Evolutionary conservation across 2,797 vertebrate genomes (phyloP).

Genomic region (Chelonia mydas): DNA sequence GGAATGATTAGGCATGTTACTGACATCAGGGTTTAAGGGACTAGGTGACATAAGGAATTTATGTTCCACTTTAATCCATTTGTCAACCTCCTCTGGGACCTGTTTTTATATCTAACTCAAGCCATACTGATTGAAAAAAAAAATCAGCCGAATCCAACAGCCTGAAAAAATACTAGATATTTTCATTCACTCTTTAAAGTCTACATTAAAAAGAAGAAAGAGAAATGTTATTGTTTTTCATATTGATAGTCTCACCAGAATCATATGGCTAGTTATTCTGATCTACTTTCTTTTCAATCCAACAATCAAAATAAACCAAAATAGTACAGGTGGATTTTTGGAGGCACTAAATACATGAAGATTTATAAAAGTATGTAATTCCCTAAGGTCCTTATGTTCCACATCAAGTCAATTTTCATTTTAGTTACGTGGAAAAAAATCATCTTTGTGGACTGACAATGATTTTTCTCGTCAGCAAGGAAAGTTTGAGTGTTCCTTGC

Average conservation of each 20-base stretch:
- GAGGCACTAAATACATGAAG: background rate
- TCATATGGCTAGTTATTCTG: background rate
- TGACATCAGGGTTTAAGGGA: conserved; percentile 76
- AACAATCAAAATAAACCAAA: conserved; percentile 36
- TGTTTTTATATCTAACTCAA: conserved; percentile 76
- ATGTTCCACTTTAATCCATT: conserved; percentile 79
- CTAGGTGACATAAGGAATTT: conserved; percentile 75
- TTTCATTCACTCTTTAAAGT: conserved; percentile 29
- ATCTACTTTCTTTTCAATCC: background rate
- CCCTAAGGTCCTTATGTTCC: background rate
- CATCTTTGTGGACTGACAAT: background rate
- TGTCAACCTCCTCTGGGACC: conserved; percentile 69
- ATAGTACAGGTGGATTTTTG: background rate
- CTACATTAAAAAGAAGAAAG: background rate
- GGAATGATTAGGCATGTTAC: conserved; percentile 77
- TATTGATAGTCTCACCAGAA: background rate
- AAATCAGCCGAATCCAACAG: conserved; percentile 27
- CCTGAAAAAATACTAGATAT: conserved; percentile 43
- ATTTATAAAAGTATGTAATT: background rate
- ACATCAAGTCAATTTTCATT: conserved; percentile 8
- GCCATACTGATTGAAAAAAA: conserved; percentile 30
- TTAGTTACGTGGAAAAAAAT: background rate
- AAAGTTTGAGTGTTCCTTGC: conserved; percentile 27
- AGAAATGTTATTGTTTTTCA: conserved; percentile 13
- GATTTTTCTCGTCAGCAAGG: background rate